Evolutionary conservation across 2,113 vertebrate genomes (phyloP).

Genomic region (Clarias batrachus): DNA sequence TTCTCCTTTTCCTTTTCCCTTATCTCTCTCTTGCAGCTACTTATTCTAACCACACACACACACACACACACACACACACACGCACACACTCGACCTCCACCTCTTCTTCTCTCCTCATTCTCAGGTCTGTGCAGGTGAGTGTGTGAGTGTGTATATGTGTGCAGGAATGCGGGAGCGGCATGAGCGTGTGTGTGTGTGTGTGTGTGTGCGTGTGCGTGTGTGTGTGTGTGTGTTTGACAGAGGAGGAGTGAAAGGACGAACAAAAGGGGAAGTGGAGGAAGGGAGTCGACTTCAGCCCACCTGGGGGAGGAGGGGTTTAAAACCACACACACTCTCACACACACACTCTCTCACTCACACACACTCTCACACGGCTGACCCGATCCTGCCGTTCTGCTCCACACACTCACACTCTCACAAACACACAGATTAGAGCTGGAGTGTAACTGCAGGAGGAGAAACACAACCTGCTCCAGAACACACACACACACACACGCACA

Average conservation of each 20-base stretch:
- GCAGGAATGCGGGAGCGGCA: not conserved
- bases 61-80: not conserved
- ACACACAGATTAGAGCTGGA: not conserved
- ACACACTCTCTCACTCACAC: not conserved
- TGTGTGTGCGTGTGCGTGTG: constrained; percentile 21
- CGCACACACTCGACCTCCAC: not conserved
- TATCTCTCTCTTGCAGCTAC: not conserved
- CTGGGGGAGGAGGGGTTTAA: constrained; percentile 30
- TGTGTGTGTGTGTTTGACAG: constrained; percentile 21
- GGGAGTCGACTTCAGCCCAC: constrained; percentile 17
- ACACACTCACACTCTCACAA: not conserved
- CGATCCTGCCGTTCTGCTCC: not conserved
- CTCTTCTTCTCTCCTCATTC: not conserved
- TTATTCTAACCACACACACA: not conserved
- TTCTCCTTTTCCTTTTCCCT: not conserved
- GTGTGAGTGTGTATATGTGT: constrained; percentile 16
- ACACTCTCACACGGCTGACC: not conserved
- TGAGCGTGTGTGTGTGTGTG: not conserved
- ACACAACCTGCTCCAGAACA: constrained; percentile 9
- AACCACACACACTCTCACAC: not conserved
- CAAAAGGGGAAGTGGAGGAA: constrained; percentile 34
- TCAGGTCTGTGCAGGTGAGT: constrained; percentile 36
- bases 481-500: too few species aligned
- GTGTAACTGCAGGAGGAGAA: not conserved
- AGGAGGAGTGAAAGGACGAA: constrained; percentile 8